Evolutionary conservation across 2,888 invertebrate genomes (phyloP), one percentile per base, ranked within the genome.

Genomic region (Junonia oenone): DNA sequence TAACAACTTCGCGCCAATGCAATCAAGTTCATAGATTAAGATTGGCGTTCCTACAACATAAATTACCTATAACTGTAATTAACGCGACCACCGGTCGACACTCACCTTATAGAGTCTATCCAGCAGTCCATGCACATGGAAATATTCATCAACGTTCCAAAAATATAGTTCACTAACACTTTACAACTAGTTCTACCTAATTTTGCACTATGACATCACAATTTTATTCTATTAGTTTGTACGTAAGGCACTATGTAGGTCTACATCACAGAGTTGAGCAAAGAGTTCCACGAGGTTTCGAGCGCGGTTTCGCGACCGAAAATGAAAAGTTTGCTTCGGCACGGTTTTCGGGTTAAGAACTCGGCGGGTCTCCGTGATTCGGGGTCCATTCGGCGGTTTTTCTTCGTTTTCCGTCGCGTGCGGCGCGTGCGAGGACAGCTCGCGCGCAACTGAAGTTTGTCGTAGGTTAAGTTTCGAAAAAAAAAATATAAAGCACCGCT

Each of bases 11-110:
- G 71, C 67, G 51, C 52, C 67, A 69, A 64, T 78, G 68, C 81
- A 84, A 86, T 84, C 88, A 88, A 89, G 88, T 88, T 89, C 89
- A 89, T 85, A 88, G 88, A 89, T 86, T 86, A 84, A 76, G 83
- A 88, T 82, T 85, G 85, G 81, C 85, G 73, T 80, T 74, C 76
- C 72, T 72, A 73, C 75, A 67, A 64, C 65, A 69, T 67, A 68
- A 68, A 71, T 72, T 71, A 63, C 53, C 56, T 57, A 63, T 65
- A 66, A 66, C 65, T 61, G 63, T 66, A 65, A 67, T 64, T 64
- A 64, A 61, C 51, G 54, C 27, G 19, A 40, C 38, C 15, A 9
- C 9, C 5, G 35, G 58, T 60, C 58, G 59, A 64, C 69, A 58
- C 87, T 87, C 63, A 89, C 89, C 85, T 79, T 64, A 46, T 51